Percentiles rank a stretch among this genome's conserved stretches.
phyloP scores from a whole-genome alignment of 2,797 vertebrate species.

The Alauda arvensis region DNA sequence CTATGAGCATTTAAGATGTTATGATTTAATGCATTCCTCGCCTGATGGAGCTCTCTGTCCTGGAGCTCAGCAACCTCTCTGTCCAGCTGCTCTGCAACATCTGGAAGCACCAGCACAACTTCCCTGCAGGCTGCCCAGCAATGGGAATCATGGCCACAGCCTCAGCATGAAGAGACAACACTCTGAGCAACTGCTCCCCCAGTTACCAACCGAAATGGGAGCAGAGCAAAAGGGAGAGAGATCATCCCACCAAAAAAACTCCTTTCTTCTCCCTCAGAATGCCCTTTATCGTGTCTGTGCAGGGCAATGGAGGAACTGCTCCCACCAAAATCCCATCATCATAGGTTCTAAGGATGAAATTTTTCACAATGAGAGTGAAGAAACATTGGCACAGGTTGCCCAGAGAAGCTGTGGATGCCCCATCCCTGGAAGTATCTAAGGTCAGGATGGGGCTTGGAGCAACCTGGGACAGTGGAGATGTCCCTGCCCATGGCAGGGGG shows the following conservation, averaged over 20 bases:
- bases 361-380: accelerated
- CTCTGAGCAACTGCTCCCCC: neutral
- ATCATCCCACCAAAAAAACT: neutral
- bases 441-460: accelerated
- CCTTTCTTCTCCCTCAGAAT: neutral
- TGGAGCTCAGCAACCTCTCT: neutral
- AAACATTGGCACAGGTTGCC: neutral
- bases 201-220: neutral
- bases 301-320: neutral
- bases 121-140: accelerated
- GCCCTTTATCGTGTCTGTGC: accelerated
- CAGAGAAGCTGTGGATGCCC: neutral
- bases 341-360: neutral
- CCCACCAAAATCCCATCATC: neutral
- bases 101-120: neutral
- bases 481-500: accelerated
- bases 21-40: neutral
- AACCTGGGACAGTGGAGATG: neutral
- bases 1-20: accelerated
- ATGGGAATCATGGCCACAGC: accelerated
- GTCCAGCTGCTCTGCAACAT: neutral
- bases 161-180: accelerated
- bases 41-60: neutral
- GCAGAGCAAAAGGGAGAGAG: accelerated
- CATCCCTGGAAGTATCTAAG: neutral